phyloP scores from a whole-genome alignment of 1,140 invertebrate genomes.

The Dendrolimus kikuchii region DNA sequence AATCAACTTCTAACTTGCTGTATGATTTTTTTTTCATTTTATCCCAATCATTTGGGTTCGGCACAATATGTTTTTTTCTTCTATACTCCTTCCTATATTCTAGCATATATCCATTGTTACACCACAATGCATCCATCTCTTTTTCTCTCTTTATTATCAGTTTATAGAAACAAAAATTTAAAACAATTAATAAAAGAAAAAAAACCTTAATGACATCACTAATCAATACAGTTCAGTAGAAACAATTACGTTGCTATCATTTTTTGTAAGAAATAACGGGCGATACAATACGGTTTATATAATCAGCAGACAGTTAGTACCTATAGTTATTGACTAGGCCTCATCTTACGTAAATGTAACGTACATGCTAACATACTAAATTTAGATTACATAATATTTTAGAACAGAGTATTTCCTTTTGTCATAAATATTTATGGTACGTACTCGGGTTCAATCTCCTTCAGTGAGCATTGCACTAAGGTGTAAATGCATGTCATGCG shows the following conservation, averaged over 20 bases:
- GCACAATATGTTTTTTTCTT: too few species aligned
- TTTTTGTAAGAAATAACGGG: slow-evolving; percentile 24
- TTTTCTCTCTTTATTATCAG: too few species aligned
- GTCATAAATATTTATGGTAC: slow-evolving; percentile 5
- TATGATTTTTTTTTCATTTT: too few species aligned
- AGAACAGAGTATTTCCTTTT: slow-evolving; percentile 16
- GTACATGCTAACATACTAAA: slow-evolving; percentile 42
- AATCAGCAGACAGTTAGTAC: slow-evolving; percentile 42
- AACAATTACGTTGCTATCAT: slow-evolving; percentile 17
- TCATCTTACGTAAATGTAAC: slow-evolving; percentile 59
- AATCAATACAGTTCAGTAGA: slow-evolving; percentile 12
- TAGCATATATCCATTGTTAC: too few species aligned
- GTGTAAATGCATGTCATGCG: too few species aligned
- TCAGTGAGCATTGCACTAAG: too few species aligned
- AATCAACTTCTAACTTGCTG: too few species aligned
- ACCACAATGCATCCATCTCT: too few species aligned
- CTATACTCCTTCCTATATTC: too few species aligned
- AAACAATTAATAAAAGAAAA: neutral
- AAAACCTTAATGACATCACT: neutral
- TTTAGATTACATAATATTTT: slow-evolving; percentile 39
- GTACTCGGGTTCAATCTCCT: neutral
- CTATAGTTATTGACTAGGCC: slow-evolving; percentile 53
- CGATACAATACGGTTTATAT: slow-evolving; percentile 40
- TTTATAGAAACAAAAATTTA: neutral
- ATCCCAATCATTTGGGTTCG: too few species aligned